A percentile compares a stretch with the other conserved stretches of the same genome.
Evolutionary conservation across 2,888 invertebrate genomes (phyloP).

Genomic region (Taphrorychus bicolor): DNA sequence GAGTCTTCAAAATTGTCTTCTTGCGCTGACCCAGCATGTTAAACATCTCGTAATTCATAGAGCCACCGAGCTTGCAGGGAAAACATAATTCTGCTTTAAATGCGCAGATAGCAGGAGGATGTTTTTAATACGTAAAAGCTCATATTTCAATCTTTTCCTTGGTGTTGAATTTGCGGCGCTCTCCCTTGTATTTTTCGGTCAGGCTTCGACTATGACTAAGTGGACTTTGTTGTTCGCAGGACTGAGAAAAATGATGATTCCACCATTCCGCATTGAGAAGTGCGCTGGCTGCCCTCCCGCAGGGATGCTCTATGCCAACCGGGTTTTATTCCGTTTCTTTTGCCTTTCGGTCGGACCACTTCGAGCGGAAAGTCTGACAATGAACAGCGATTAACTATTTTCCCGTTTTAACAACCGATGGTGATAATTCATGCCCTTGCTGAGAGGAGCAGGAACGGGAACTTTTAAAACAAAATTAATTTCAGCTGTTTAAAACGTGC

Average conservation of each 20-base stretch:
- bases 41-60: background rate
- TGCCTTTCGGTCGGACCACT: slow-evolving; percentile 33
- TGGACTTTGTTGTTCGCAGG: slow-evolving; percentile 64
- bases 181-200: slow-evolving; percentile 56
- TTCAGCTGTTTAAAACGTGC: background rate
- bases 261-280: slow-evolving; percentile 53
- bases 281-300: slow-evolving; percentile 37
- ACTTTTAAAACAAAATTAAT: background rate
- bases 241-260: slow-evolving; percentile 65
- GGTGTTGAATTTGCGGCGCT: slow-evolving; percentile 54
- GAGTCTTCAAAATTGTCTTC: too few species aligned
- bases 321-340: slow-evolving; percentile 39
- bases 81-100: background rate
- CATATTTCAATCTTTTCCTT: slow-evolving; percentile 49
- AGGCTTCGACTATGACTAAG: slow-evolving; percentile 62
- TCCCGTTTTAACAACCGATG: slow-evolving; percentile 24
- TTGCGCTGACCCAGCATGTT: background rate
- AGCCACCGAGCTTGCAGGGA: too few species aligned
- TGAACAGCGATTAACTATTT: slow-evolving; percentile 38
- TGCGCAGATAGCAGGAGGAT: slow-evolving; percentile 19
- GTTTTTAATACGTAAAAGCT: slow-evolving; percentile 46
- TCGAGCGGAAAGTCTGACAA: slow-evolving; percentile 37
- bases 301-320: slow-evolving; percentile 37
- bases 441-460: slow-evolving; percentile 5
- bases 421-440: slow-evolving; percentile 14